Evolutionary conservation across 1,140 invertebrate genomes (phyloP).

Genomic region (Prorops nasuta): DNA sequence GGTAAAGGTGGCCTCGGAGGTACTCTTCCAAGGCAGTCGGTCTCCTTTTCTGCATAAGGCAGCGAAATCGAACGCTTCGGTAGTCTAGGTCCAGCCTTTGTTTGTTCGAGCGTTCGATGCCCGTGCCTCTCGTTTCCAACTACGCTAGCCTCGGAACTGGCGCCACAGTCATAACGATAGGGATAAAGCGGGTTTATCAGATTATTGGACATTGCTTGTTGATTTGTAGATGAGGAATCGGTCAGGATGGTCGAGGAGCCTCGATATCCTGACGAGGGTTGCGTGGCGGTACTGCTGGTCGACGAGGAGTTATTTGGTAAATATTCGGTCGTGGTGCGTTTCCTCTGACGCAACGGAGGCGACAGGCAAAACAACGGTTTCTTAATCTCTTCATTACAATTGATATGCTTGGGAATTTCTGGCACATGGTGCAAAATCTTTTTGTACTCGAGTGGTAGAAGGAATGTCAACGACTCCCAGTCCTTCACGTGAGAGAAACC

Average conservation of each 20-base stretch:
- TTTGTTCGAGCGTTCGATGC: slow-evolving; percentile 22
- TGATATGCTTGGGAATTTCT: slow-evolving; percentile 66
- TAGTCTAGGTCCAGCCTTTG: slow-evolving; percentile 56
- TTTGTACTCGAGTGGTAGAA: slow-evolving; percentile 79
- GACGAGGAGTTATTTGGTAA: slow-evolving; percentile 65
- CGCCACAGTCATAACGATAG: slow-evolving; percentile 79
- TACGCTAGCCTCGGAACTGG: slow-evolving; percentile 67
- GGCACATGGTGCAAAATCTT: slow-evolving; percentile 72
- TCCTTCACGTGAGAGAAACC: slow-evolving; percentile 82
- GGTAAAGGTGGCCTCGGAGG: slow-evolving; percentile 71
- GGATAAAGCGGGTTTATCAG: slow-evolving; percentile 72
- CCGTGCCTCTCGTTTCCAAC: slow-evolving; percentile 53
- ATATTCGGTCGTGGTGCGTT: slow-evolving; percentile 50
- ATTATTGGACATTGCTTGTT: slow-evolving; percentile 56
- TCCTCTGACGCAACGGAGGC: slow-evolving; percentile 59
- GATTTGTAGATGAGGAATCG: slow-evolving; percentile 67
- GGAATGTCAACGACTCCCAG: slow-evolving; percentile 86
- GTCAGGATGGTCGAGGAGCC: slow-evolving; percentile 81
- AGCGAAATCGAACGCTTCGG: slow-evolving; percentile 67
- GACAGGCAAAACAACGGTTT: slow-evolving; percentile 68
- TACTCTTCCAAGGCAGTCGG: slow-evolving; percentile 52
- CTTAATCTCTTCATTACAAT: slow-evolving; percentile 58
- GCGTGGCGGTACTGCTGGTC: slow-evolving; percentile 73
- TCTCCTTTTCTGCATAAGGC: slow-evolving; percentile 56
- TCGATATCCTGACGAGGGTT: slow-evolving; percentile 79